Conservation (phyloP, 2,888 invertebrate species). For the Spodoptera picta region DNA sequence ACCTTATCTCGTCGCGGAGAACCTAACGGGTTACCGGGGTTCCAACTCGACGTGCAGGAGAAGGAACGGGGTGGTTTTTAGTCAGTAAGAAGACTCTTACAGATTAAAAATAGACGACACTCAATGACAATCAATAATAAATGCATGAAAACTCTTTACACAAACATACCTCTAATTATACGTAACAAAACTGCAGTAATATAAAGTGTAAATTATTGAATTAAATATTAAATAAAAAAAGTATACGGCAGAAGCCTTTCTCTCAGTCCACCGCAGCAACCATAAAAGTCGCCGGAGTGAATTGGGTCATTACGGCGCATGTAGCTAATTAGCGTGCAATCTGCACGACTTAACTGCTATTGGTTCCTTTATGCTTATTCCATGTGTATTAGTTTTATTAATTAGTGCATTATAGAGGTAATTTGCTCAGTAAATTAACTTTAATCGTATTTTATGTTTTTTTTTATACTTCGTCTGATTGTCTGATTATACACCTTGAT, state of each 20-base stretch:
- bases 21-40: no score
- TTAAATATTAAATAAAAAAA: slow-evolving; percentile 47
- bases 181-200: slow-evolving; percentile 1
- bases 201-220: slow-evolving; percentile 26
- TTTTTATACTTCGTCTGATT: no score
- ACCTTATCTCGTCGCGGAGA: no score
- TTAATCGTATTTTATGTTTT: no score
- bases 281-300: slow-evolving; percentile 49
- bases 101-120: no score
- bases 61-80: no score
- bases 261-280: slow-evolving; percentile 43
- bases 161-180: slow-evolving; percentile 4
- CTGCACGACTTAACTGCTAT: slow-evolving; percentile 43
- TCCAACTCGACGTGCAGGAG: no score
- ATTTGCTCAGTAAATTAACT: background rate
- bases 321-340: slow-evolving; percentile 51
- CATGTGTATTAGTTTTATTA: slow-evolving; percentile 3
- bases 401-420: background rate
- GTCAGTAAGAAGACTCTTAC: no score
- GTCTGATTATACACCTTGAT: no score
- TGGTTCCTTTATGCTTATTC: slow-evolving; percentile 22
- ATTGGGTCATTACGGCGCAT: slow-evolving; percentile 49
- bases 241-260: slow-evolving; percentile 23
- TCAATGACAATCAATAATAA: no score
- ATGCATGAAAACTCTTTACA: slow-evolving; percentile 7